phyloP scores from a whole-genome alignment of 2,797 vertebrate genomes.

The Helostoma temminkii region DNA sequence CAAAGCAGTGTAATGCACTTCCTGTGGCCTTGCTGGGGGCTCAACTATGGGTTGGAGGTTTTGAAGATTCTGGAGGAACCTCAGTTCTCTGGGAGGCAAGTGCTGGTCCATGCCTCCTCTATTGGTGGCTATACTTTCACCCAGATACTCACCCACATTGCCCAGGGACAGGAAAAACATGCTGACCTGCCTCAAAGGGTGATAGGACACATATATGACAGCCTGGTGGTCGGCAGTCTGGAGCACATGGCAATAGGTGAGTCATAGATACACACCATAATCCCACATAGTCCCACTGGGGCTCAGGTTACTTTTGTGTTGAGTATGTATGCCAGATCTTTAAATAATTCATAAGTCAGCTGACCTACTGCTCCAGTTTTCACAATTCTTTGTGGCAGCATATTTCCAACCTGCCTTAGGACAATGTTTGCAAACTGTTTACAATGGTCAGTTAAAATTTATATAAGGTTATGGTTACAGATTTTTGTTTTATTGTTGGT shows the following conservation, averaged over 20 bases:
- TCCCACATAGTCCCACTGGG: neutral
- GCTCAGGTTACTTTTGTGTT: slow-evolving; percentile 56
- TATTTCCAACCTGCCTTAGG: neutral
- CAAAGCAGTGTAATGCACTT: slow-evolving; percentile 77
- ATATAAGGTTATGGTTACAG: too few relatives aligned
- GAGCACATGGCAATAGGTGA: slow-evolving; percentile 78
- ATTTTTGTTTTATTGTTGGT: too few relatives aligned
- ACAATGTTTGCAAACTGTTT: neutral
- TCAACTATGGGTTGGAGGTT: slow-evolving; percentile 61
- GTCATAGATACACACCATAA: slow-evolving; percentile 33
- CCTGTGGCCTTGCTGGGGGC: slow-evolving; percentile 79
- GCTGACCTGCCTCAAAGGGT: slow-evolving; percentile 61
- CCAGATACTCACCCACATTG: slow-evolving; percentile 75
- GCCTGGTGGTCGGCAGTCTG: slow-evolving; percentile 80
- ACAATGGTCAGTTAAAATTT: too few relatives aligned
- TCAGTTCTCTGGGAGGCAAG: slow-evolving; percentile 58
- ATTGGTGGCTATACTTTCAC: slow-evolving; percentile 84
- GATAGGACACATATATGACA: slow-evolving; percentile 81
- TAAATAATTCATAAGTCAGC: slow-evolving; percentile 53
- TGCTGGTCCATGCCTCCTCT: slow-evolving; percentile 83
- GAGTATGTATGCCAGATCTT: slow-evolving; percentile 34
- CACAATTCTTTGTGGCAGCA: neutral
- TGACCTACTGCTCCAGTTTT: slow-evolving; percentile 41
- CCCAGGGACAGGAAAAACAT: slow-evolving; percentile 44
- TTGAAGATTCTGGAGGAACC: slow-evolving; percentile 75